phyloP scores from a whole-genome alignment of 2,113 vertebrate species.

The Hiodon alosoides region DNA sequence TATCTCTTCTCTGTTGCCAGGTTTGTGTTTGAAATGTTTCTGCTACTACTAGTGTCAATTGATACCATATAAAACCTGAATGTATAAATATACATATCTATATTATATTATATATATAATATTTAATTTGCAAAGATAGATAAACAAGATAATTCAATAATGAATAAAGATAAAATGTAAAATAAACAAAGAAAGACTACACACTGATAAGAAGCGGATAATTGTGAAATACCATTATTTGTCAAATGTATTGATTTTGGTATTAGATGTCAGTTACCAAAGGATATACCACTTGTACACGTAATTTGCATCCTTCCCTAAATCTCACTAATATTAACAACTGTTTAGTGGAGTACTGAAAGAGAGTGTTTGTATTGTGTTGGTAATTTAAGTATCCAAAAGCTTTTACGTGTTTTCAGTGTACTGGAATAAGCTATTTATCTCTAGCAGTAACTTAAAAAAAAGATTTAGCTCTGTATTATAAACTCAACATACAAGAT shows the following conservation, averaged over 20 bases:
- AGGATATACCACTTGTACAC: conserved; percentile 12
- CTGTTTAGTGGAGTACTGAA: conserved; percentile 23
- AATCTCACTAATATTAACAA: conserved; percentile 22
- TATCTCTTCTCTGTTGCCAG: conserved; percentile 49
- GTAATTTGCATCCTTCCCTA: conserved; percentile 27
- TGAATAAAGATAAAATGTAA: conserved; percentile 21
- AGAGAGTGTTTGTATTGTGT: conserved; percentile 35
- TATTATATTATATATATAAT: conserved; percentile 50
- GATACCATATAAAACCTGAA: conserved; percentile 26
- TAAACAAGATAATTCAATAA: conserved; percentile 41
- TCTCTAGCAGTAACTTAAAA: conserved; percentile 25
- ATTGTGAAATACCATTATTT: conserved; percentile 13
- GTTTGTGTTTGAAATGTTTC: conserved; percentile 58
- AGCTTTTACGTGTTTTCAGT: conserved; percentile 45
- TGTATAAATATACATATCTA: conserved; percentile 67
- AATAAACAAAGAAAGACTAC: conserved; percentile 1
- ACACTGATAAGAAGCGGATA: background rate
- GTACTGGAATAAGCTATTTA: conserved; percentile 34
- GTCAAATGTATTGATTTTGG: conserved; percentile 10
- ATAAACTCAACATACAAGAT: conserved; percentile 37
- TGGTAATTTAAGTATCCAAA: conserved; percentile 40
- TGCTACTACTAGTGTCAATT: conserved; percentile 37
- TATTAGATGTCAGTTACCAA: conserved; percentile 10
- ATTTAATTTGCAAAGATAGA: conserved; percentile 49
- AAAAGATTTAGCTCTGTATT: conserved; percentile 35